These are phyloP conservation scores for Brachystomella parvula DNA, from an alignment of 1,140 invertebrate genomes.

Conservation along the genomic window DNA sequence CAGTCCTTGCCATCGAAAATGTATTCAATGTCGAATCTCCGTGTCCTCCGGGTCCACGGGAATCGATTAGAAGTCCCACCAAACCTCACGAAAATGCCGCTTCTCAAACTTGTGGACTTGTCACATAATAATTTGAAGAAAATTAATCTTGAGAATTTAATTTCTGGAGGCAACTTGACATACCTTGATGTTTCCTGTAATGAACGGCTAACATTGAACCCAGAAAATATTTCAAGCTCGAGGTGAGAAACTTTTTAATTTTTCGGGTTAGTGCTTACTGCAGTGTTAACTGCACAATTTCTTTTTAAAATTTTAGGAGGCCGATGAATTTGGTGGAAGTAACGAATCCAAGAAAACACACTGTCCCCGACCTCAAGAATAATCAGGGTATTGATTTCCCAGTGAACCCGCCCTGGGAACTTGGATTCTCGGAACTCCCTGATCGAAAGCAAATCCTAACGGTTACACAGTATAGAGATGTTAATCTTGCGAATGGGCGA, in stretches of 20 bases:
- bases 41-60: conserved; percentile 69
- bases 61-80: conserved; percentile 67
- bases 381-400: conserved; percentile 38
- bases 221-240: conserved; percentile 32
- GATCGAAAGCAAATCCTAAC: conserved; percentile 57
- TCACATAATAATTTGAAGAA: conserved; percentile 74
- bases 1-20: conserved; percentile 67
- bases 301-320: conserved; percentile 42
- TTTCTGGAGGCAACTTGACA: conserved; percentile 65
- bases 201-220: conserved; percentile 45
- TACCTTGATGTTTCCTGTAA: conserved; percentile 79
- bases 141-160: conserved; percentile 62
- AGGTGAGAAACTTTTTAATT: conserved; percentile 24
- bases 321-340: conserved; percentile 73
- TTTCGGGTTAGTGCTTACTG: too few relatives aligned
- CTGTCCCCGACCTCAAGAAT: conserved; percentile 11
- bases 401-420: conserved; percentile 58
- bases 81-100: conserved; percentile 60
- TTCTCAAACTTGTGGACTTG: conserved; percentile 68
- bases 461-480: conserved; percentile 65
- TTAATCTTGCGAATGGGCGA: conserved; percentile 60
- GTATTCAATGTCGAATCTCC: conserved; percentile 59
- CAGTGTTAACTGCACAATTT: conserved; percentile 6
- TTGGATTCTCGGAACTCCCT: conserved; percentile 77
- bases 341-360: conserved; percentile 43